Conservation (phyloP, 1,140 invertebrate species). For the Halyomorpha halys region DNA sequence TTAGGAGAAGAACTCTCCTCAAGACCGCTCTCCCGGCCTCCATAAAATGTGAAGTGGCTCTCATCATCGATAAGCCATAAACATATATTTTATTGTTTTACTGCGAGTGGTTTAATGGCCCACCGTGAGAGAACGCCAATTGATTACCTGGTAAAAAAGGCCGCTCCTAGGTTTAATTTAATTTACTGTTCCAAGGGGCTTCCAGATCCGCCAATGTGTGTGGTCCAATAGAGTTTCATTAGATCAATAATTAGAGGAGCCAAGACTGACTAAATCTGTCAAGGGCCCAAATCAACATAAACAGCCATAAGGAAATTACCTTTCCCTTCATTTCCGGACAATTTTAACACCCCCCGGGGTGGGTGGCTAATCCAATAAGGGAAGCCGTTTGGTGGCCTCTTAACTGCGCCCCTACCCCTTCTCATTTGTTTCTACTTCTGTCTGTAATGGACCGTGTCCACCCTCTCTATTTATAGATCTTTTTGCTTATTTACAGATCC, state of each 20-base stretch:
- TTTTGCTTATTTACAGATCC: neutral
- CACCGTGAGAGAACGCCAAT: neutral
- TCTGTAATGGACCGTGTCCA: conserved; percentile 7
- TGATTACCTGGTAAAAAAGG: neutral
- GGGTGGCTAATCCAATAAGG: conserved; percentile 6
- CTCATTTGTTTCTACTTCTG: conserved; percentile 8
- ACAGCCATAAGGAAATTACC: conserved; percentile 7
- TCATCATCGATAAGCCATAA: conserved; percentile 9
- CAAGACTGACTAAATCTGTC: neutral
- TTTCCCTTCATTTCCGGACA: conserved; percentile 10
- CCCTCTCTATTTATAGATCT: neutral
- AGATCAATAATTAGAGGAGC: neutral
- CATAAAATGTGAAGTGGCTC: conserved; percentile 12
- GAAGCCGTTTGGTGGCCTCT: conserved; percentile 1
- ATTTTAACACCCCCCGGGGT: conserved; percentile 1
- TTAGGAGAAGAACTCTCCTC: neutral
- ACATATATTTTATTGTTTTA: conserved; percentile 12
- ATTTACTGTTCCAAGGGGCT: neutral
- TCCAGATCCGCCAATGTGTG: neutral
- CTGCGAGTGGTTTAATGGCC: neutral
- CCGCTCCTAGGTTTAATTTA: conserved; percentile 5
- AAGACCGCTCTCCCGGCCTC: neutral
- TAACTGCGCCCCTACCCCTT: neutral
- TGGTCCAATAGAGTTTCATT: conserved; percentile 12
- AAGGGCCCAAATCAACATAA: neutral